These are phyloP conservation scores for Anabas testudineus DNA, from an alignment of 2,797 vertebrate genomes.

Conservation along the genomic window DNA sequence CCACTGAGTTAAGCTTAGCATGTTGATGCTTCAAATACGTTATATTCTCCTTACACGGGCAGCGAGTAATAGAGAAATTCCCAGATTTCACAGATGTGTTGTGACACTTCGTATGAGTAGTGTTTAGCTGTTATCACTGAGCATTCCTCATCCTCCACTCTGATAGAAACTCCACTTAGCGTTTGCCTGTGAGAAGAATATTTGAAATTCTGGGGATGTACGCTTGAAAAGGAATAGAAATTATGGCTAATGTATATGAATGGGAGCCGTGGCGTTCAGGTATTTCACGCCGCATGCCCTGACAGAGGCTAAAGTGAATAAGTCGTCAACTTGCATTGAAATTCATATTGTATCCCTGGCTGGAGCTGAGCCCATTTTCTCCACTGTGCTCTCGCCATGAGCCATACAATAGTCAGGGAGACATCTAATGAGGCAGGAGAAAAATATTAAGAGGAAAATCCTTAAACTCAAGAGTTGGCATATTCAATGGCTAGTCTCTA, in stretches of 20 bases:
- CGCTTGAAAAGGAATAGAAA: constrained; percentile 62
- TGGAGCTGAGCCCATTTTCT: constrained; percentile 69
- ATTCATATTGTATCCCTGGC: constrained; percentile 69
- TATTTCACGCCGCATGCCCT: constrained; percentile 65
- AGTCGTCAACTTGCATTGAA: constrained; percentile 72
- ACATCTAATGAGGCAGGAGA: constrained; percentile 73
- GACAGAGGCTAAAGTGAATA: constrained; percentile 71
- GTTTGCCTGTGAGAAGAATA: constrained; percentile 24
- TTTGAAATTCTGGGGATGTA: constrained; percentile 49
- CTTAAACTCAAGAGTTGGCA: constrained; percentile 51
- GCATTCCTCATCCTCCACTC: constrained; percentile 39
- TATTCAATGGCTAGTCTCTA: constrained; percentile 39
- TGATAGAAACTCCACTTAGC: constrained; percentile 33
- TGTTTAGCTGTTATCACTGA: constrained; percentile 42
- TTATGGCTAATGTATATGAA: constrained; percentile 67
- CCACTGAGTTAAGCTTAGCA: constrained; percentile 35
- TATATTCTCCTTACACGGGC: neutral
- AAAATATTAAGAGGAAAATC: constrained; percentile 64
- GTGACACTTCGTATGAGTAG: constrained; percentile 49
- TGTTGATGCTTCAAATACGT: constrained; percentile 18
- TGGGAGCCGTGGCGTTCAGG: constrained; percentile 51
- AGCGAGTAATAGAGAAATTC: constrained; percentile 9
- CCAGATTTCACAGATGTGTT: constrained; percentile 53
- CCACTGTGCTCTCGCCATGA: constrained; percentile 57
- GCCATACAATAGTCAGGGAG: constrained; percentile 63